Evolutionary conservation across 1,140 invertebrate genomes (phyloP), one percentile per base, ranked within the genome.

Genomic region (Helicoverpa zea): DNA sequence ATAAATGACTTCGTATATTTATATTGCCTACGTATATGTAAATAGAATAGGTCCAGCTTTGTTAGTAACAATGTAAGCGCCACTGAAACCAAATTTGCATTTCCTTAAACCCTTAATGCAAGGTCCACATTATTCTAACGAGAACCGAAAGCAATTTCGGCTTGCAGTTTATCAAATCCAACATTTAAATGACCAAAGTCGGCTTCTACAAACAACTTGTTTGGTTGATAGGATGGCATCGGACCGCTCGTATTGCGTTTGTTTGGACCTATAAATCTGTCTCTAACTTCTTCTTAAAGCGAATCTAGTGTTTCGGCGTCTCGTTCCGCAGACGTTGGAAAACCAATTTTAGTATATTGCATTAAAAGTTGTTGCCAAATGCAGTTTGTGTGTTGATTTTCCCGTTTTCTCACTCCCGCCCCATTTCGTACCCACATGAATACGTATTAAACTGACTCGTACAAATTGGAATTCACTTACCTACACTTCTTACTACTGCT

Each of bases 331-430:
- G 88, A 87, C 89, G 86, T 84, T 88, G 83, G 87, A 90, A 94
- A 92, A 93, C 87, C 91, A 91, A 92, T 94, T 89, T 91, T 88
- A 89, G 89, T 94, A 89, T 88, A 88, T 88, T 89, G 83, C 83
- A 82, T 85, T 88, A 85, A 87, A 87, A 86, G 85, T 90, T 88
- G 87, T 91, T 92, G 91, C 90, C 91, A 94, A 94, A 91, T 90
- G 87, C 81, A 88, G 87, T 91, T 89, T 90, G 79, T 84, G 84
- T 87, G 84, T 86, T 82, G 80, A 87, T 85, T 87, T 85, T 79
- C 73, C 63, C 70, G 81, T 88, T 90, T 86, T 82, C 84, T 86
- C 82, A 84, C 83, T 80, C 82, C 81, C 72, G 81, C 72, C 75
- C 61, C 49, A 14, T 35, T 47, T 47, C 61, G 14, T 66, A 23